These are phyloP conservation scores for Gambusia yucatana DNA, from an alignment of 2,797 vertebrate genomes.

Conservation along the genomic window DNA sequence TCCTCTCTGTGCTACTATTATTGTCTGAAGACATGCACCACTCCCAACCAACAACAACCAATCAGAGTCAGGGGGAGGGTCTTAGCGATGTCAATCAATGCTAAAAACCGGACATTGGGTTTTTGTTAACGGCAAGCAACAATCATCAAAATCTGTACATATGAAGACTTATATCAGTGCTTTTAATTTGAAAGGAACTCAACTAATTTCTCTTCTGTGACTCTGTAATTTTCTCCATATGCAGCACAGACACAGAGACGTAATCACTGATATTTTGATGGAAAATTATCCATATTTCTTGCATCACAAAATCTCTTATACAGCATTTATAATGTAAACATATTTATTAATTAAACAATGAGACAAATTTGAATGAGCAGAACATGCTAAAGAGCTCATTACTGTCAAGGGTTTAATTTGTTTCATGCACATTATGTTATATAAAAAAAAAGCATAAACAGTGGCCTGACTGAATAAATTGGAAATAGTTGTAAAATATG, in stretches of 20 bases:
- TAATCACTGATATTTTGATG: background rate
- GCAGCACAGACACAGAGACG: background rate
- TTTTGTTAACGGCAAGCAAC: background rate
- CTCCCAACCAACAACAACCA: no score
- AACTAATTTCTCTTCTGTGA: background rate
- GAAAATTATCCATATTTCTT: background rate
- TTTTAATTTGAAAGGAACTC: slow-evolving; percentile 31
- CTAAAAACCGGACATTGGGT: background rate
- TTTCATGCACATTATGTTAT: background rate
- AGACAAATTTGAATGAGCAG: background rate
- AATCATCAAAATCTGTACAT: background rate
- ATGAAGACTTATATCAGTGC: background rate
- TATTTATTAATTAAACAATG: background rate
- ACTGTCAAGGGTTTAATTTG: background rate
- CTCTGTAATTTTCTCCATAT: rapidly evolving
- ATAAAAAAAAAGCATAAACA: background rate
- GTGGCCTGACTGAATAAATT: background rate
- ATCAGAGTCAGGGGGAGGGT: no score
- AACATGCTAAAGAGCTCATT: background rate
- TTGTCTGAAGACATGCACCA: no score
- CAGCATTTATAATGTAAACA: background rate
- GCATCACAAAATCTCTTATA: background rate
- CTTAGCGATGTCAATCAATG: background rate
- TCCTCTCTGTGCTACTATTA: background rate
- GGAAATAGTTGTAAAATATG: background rate